These are phyloP conservation scores for Bos indicus DNA, from an alignment of 2,113 vertebrate genomes.

Conservation along the genomic window DNA sequence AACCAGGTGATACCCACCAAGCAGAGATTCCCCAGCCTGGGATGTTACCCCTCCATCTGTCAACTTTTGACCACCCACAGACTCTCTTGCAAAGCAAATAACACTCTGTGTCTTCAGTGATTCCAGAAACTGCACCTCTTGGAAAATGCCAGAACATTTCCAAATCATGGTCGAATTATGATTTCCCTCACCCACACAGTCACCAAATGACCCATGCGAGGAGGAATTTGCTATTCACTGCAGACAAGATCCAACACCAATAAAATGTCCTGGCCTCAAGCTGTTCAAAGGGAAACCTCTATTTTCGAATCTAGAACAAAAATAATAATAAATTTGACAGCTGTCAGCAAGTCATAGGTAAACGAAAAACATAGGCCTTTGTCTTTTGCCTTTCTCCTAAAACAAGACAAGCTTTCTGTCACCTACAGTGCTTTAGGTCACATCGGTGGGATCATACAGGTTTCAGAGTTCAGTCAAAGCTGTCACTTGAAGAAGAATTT, in stretches of 20 bases:
- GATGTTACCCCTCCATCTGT: too few relatives aligned
- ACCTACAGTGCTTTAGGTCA: background rate
- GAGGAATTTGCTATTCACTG: background rate
- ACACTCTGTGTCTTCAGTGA: background rate
- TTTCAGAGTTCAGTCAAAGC: background rate
- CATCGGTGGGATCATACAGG: background rate
- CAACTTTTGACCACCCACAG: background rate
- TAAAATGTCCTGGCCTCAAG: background rate
- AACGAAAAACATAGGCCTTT: background rate
- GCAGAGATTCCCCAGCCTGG: background rate
- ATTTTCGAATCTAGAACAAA: constrained; percentile 28
- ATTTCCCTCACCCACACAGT: constrained; percentile 16
- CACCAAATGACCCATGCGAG: background rate
- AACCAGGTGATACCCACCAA: background rate
- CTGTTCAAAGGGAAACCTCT: background rate
- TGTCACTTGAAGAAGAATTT: background rate
- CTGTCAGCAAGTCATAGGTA: constrained; percentile 6
- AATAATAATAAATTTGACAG: background rate
- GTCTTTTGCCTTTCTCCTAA: background rate
- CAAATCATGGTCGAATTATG: background rate
- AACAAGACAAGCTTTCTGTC: background rate
- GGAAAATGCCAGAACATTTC: background rate
- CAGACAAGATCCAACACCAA: constrained; percentile 27
- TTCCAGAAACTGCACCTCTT: background rate
- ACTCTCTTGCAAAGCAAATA: background rate